A percentile compares a stretch with the other conserved stretches of the same genome.
Conservation (phyloP, 2,113 vertebrate species). For the Alectura lathami region DNA sequence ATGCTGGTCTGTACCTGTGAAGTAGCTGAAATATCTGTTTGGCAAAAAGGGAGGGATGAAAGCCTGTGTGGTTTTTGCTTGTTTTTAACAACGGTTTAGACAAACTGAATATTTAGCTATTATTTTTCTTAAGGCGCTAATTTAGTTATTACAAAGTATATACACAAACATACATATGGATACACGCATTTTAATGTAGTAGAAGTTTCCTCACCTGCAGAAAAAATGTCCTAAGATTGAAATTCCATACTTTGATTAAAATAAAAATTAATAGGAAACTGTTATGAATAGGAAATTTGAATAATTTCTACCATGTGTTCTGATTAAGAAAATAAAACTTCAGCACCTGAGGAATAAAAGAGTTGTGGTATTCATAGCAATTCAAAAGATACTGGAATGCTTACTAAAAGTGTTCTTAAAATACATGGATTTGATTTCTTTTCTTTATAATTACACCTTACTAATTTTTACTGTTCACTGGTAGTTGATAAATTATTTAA, state of each 20-base stretch:
- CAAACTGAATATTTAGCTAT: not conserved
- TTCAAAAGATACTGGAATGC: not conserved
- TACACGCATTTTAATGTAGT: not conserved
- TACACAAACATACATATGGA: constrained; percentile 20
- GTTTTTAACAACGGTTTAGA: not conserved
- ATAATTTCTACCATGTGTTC: not conserved
- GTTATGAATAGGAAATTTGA: not conserved
- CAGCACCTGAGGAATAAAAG: not conserved
- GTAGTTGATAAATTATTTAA: constrained; percentile 3
- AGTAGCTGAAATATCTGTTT: not conserved
- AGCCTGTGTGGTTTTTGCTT: not conserved
- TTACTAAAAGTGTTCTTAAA: not conserved
- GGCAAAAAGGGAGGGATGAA: not conserved
- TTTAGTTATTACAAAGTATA: constrained; percentile 8
- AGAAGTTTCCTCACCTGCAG: not conserved
- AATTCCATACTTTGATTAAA: not conserved
- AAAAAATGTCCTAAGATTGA: not conserved
- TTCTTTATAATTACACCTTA: not conserved
- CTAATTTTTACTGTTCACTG: not conserved
- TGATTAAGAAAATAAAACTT: not conserved
- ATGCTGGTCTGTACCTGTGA: constrained; percentile 49
- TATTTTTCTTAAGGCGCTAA: not conserved
- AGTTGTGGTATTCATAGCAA: not conserved
- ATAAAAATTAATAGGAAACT: not conserved
- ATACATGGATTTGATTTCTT: not conserved